Percentiles rank a stretch among this genome's conserved stretches.
Evolutionary conservation across 2,113 vertebrate species (phyloP).

Genomic region (Ammospiza nelsoni): DNA sequence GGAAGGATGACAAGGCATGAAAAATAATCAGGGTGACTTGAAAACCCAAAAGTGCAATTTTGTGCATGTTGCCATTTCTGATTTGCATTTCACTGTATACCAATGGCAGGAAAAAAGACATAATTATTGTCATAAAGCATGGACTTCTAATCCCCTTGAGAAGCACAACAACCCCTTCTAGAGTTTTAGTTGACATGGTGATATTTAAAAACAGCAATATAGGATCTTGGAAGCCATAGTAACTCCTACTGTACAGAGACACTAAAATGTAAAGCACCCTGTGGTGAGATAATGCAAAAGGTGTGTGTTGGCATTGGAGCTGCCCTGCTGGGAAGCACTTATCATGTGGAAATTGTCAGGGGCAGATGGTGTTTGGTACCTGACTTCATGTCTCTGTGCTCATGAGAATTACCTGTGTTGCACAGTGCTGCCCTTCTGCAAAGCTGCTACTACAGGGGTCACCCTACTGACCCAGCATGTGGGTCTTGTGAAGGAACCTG

Average conservation of each 20-base stretch:
- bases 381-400: background rate
- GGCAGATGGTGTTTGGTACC: background rate
- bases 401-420: background rate
- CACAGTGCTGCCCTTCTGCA: background rate
- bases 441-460: background rate
- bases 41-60: background rate
- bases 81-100: background rate
- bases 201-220: conserved; percentile 1
- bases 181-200: background rate
- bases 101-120: background rate
- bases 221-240: conserved; percentile 7
- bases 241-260: background rate
- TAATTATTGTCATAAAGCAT: background rate
- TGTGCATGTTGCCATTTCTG: background rate
- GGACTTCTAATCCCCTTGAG: background rate
- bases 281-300: background rate
- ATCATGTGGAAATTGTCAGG: background rate
- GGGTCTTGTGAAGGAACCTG: background rate
- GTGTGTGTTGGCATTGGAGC: background rate
- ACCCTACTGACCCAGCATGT: accelerated
- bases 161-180: background rate
- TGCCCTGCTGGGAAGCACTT: background rate
- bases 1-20: conserved; percentile 25
- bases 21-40: background rate
- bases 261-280: background rate